phyloP scores from a whole-genome alignment of 2,113 vertebrate genomes.

The Podarcis muralis region DNA sequence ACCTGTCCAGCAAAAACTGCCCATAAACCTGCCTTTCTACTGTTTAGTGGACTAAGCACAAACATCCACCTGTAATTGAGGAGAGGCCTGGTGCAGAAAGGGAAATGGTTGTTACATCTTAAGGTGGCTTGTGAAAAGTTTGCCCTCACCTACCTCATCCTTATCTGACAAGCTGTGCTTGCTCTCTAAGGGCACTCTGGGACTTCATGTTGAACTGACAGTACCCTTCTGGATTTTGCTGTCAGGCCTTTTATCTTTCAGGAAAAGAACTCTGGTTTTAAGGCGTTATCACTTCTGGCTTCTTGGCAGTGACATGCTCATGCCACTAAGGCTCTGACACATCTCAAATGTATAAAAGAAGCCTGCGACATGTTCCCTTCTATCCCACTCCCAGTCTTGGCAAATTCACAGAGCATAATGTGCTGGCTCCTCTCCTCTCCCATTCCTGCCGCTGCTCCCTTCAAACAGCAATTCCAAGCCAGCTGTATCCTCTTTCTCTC shows the following conservation, averaged over 20 bases:
- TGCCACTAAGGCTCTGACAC: background rate
- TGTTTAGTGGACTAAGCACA: slow-evolving; percentile 24
- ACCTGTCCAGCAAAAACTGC: background rate
- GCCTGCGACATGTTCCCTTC: slow-evolving; percentile 25
- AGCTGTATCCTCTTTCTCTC: slow-evolving; percentile 4
- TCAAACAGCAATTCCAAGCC: slow-evolving; percentile 45
- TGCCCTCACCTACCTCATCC: slow-evolving; percentile 28
- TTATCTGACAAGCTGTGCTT: slow-evolving; percentile 36
- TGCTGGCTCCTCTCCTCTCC: background rate
- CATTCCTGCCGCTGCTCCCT: background rate
- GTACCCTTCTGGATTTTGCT: slow-evolving; percentile 43
- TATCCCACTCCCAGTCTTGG: slow-evolving; percentile 18
- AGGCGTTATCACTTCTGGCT: slow-evolving; percentile 17
- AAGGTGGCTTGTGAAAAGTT: background rate
- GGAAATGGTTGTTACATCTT: background rate
- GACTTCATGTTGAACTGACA: background rate
- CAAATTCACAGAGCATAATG: slow-evolving; percentile 37
- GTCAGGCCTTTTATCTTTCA: slow-evolving; percentile 8
- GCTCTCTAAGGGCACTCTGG: slow-evolving; percentile 18
- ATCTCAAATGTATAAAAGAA: slow-evolving; percentile 21
- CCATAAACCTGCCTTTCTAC: background rate
- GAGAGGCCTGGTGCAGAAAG: slow-evolving; percentile 19
- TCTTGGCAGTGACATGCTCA: slow-evolving; percentile 36
- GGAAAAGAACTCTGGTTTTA: slow-evolving; percentile 10
- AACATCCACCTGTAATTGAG: slow-evolving; percentile 33